Conservation (phyloP, 2,888 invertebrate genomes). For the Ophion costatus region DNA sequence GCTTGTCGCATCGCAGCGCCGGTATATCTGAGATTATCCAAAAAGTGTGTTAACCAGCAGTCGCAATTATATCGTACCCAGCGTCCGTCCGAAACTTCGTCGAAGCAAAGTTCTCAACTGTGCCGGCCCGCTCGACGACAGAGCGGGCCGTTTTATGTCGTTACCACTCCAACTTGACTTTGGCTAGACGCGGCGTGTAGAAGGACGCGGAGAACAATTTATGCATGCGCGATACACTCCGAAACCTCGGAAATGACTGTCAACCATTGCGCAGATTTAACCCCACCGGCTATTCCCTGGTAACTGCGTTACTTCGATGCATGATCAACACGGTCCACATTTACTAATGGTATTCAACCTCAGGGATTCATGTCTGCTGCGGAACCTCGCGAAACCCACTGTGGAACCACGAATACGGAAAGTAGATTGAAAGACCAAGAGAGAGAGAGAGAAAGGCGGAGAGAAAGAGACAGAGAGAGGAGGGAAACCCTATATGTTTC, state of each 20-base stretch:
- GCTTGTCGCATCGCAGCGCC: not conserved
- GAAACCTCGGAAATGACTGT: not conserved
- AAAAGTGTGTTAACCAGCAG: not conserved
- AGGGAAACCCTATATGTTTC: not conserved
- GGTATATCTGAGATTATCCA: not conserved
- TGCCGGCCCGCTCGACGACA: not conserved
- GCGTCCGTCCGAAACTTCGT: not conserved
- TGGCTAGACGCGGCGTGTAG: not conserved
- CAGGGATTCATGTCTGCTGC: slow-evolving; percentile 48
- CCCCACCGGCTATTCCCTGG: slow-evolving; percentile 20
- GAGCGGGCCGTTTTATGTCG: not conserved
- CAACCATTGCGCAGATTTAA: slow-evolving; percentile 23
- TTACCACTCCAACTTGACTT: not conserved
- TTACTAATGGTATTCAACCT: slow-evolving; percentile 59
- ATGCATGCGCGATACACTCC: slow-evolving; percentile 1
- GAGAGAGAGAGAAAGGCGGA: slow-evolving; percentile 3
- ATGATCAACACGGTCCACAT: slow-evolving; percentile 62
- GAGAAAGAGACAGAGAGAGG: slow-evolving; percentile 13
- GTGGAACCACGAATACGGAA: not conserved
- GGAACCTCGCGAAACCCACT: slow-evolving; percentile 48
- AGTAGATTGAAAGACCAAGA: not conserved
- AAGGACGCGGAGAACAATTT: not conserved
- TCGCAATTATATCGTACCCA: not conserved
- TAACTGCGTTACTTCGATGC: slow-evolving; percentile 44
- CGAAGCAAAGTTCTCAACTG: not conserved